Evolutionary conservation across 2,113 vertebrate species (phyloP), one percentile per base, ranked within the genome.

Genomic region (Strix aluco): DNA sequence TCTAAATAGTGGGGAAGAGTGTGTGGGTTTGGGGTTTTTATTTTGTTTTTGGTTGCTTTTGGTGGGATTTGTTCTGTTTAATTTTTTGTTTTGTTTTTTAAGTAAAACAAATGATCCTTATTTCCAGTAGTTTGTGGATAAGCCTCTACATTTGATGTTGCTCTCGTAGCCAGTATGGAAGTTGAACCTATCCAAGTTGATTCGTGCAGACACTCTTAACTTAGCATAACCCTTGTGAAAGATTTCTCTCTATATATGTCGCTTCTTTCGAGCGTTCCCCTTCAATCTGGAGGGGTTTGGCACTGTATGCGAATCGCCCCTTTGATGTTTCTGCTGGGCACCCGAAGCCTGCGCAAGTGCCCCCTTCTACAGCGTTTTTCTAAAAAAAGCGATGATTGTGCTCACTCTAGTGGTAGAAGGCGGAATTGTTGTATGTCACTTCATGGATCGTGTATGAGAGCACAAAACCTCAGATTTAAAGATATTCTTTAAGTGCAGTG

Each of bases 391-490:
- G 6, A 12, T 57, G 77, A 26, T 54, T 65, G 77, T 36, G 34
- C 86, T 81, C 95, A 0, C 88, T 87, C 91, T 72, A 52, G 83
- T 72, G 97, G 72, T 57, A 55, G 40, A 38, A 66, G 20, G 9
- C 0, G 0, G 54, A 67, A 38, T 71, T 63, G 46, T 26, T 73
- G 10, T 5, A 2, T 58, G 11, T 36, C 25, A 2, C 25, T 54
- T 73, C 15, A 1, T 5, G 8, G 27, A 8, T 32, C 13, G 5
- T 11, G 5, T 30, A 1, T 8, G 10, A 55, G 8, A 65, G 46
- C 38, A 49, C 20, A 58, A 83, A 92, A 38, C 3, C 54, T 61
- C 49, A 14, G 1, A 32, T 38, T 65, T 58, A 58, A 88, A 88
- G 51, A 40, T 14, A 2, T 38, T 55, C 52, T 63, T 54, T 25